Evolutionary conservation across 2,888 invertebrate genomes (phyloP).

Genomic region (Lottia gigantea): DNA sequence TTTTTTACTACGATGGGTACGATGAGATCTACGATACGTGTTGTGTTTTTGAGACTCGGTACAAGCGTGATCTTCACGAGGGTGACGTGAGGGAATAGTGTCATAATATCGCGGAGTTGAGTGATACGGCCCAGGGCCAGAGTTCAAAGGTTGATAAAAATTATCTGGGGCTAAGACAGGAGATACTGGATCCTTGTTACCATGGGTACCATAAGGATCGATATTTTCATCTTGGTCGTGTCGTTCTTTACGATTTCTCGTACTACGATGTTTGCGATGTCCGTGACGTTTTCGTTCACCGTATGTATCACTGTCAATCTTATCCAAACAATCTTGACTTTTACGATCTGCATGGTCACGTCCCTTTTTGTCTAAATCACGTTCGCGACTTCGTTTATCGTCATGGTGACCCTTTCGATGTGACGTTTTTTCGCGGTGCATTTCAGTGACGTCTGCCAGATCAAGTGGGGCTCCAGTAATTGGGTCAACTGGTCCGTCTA

Average conservation of each 20-base stretch:
- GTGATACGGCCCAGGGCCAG: conserved; percentile 9
- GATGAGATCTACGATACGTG: conserved; percentile 25
- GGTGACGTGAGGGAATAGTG: conserved; percentile 6
- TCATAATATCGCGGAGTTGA: conserved; percentile 19
- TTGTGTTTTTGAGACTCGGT: conserved; percentile 20
- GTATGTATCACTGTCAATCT: neutral
- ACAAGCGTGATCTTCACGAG: conserved; percentile 15
- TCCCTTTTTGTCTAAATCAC: neutral
- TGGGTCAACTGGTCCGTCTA: neutral
- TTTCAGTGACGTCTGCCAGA: neutral
- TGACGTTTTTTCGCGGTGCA: neutral
- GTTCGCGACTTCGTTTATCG: neutral
- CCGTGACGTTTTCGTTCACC: neutral
- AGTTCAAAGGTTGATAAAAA: conserved; percentile 17
- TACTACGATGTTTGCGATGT: neutral
- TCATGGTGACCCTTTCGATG: neutral
- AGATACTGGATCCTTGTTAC: conserved; percentile 8
- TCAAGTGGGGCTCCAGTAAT: neutral
- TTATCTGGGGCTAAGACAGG: conserved; percentile 15
- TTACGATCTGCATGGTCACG: neutral
- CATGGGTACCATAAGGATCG: neutral
- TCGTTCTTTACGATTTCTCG: neutral
- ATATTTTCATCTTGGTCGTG: conserved; percentile 9
- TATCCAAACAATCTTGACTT: neutral
- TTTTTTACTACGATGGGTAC: conserved; percentile 26